Evolutionary conservation across 2,113 vertebrate genomes (phyloP), one percentile per base, ranked within the genome.

Genomic region (Alligator sinensis): DNA sequence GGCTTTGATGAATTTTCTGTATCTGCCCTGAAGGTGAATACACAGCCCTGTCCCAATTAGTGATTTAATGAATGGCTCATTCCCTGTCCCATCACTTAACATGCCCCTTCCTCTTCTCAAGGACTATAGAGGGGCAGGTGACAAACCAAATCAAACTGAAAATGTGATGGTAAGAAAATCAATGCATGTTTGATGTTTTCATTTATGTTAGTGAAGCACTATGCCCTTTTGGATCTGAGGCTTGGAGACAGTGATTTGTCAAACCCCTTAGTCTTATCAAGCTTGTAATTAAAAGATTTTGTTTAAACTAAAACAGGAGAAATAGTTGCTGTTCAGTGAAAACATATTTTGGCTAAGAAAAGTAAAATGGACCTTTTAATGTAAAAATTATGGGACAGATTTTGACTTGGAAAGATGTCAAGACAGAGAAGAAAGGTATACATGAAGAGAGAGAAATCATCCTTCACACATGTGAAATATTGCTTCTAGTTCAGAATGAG

Each of bases 161-260:
- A 96, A 78, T 58, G 74, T 80, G 96, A 94, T 79, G 59, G 68
- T 84, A 74, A 92, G 81, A 95, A 97, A 98, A 97, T 98, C 96
- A 90, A 95, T 98, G 76, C 77, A 57, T 90, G 84, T 96, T 94
- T 98, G 96, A 98, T 98, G 95, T 96, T 98, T 98, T 98, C 95
- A 97, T 98, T 97, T 97, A 92, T 94, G 93, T 59, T 79, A n/a
- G 47, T 90, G 84, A 89, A 94, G 93, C 91, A 94, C 93, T 96
- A 77, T 93, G 79, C 92, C 74, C 88, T 3, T 95, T 96, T 88
- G 86, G 62, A 92, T 97, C 79, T 86, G 81, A 96, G 64, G 70
- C 88, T 89, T 66, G 77, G 25, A 83, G 64, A 87, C 54, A 91
- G 58, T 89, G 57, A 87, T 85, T 90, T 91, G 63, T 86, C 91